Conservation (phyloP, 1,140 invertebrate genomes). For the Neoseiulus cucumeris region DNA sequence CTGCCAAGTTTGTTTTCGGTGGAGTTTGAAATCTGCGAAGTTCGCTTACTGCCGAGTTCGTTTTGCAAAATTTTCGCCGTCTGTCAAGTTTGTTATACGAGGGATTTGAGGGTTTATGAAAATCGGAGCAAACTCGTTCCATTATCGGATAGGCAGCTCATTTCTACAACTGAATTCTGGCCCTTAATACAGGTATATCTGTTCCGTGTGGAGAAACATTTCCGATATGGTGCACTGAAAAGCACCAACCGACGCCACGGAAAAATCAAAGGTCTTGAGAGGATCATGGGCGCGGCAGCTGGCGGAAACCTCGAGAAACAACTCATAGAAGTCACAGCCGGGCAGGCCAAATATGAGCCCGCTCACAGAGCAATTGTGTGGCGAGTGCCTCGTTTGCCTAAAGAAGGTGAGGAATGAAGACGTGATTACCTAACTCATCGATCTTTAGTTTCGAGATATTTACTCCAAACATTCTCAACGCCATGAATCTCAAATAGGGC, state of each 20-base stretch:
- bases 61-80: too few relatives aligned
- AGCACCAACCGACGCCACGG: constrained; percentile 62
- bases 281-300: constrained; percentile 76
- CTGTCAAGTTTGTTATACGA: too few relatives aligned
- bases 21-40: too few relatives aligned
- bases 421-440: too few relatives aligned
- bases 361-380: constrained; percentile 91
- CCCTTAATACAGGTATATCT: constrained; percentile 44
- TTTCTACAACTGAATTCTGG: not conserved
- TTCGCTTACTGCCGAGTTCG: too few relatives aligned
- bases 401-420: constrained; percentile 90
- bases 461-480: constrained; percentile 10
- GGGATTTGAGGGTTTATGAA: too few relatives aligned
- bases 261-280: constrained; percentile 59
- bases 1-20: too few relatives aligned
- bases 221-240: constrained; percentile 95
- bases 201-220: constrained; percentile 94
- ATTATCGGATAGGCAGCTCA: too few relatives aligned
- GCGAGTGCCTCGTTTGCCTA: constrained; percentile 84
- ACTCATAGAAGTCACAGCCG: constrained; percentile 89
- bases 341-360: constrained; percentile 97
- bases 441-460: not conserved
- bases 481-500: not conserved
- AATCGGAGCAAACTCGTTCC: too few relatives aligned
- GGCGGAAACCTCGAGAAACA: constrained; percentile 55